Percentiles rank a stretch among this genome's conserved stretches.
Conservation (phyloP, 2,888 invertebrate species). For the Eupelmus urozonus region DNA sequence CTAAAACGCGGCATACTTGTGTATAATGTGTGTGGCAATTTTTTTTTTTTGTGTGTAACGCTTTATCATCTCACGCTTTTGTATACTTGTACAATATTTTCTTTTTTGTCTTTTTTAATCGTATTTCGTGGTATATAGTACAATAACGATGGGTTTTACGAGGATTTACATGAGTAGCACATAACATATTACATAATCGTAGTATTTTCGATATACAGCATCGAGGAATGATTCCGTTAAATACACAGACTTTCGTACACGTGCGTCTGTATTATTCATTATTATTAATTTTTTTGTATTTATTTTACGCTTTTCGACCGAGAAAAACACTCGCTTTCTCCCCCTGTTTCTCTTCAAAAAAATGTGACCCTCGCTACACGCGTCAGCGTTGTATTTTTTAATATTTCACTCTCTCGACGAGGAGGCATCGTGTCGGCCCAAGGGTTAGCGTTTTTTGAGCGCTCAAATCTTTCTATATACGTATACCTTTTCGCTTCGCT, state of each 20-base stretch:
- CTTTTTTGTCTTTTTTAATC: conserved; percentile 58
- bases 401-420: conserved; percentile 38
- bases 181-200: conserved; percentile 73
- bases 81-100: conserved; percentile 58
- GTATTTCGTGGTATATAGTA: conserved; percentile 66
- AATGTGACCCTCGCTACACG: conserved; percentile 19
- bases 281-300: conserved; percentile 51
- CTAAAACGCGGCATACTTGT: conserved; percentile 54
- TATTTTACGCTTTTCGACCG: conserved; percentile 55
- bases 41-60: conserved; percentile 37
- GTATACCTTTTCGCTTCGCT: conserved; percentile 52
- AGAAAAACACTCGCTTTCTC: conserved; percentile 45
- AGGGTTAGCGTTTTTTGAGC: conserved; percentile 48
- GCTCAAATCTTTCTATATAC: conserved; percentile 43
- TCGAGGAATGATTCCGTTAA: conserved; percentile 76
- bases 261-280: conserved; percentile 56
- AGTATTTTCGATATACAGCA: conserved; percentile 73
- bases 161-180: conserved; percentile 72
- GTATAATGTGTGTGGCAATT: conserved; percentile 31
- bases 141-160: conserved; percentile 72
- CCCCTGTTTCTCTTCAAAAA: conserved; percentile 15
- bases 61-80: conserved; percentile 37
- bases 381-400: conserved; percentile 1
- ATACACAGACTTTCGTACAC: conserved; percentile 62
- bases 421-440: conserved; percentile 23